These are phyloP conservation scores for Rhizoglyphus robini DNA, from an alignment of 1,140 invertebrate species.

Conservation along the genomic window DNA sequence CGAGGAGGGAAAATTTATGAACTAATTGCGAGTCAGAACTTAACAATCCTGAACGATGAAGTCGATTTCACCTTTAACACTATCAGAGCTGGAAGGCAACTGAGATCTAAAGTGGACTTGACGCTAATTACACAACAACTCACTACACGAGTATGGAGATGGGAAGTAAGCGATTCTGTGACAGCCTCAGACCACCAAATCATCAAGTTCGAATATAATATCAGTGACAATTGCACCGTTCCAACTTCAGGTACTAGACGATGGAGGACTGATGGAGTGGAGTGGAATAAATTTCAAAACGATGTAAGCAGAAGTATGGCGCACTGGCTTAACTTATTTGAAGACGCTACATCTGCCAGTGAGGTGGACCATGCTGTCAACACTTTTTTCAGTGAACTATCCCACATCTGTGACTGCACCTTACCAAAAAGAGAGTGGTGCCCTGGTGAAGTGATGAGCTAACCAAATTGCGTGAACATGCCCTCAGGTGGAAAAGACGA, in stretches of 20 bases:
- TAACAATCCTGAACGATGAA: neutral
- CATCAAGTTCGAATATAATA: too few relatives aligned
- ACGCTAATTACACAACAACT: neutral
- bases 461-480: neutral
- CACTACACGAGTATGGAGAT: neutral
- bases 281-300: too few relatives aligned
- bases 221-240: too few relatives aligned
- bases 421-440: too few relatives aligned
- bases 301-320: too few relatives aligned
- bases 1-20: neutral
- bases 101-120: neutral
- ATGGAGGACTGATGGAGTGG: too few relatives aligned
- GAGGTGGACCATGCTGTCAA: too few relatives aligned
- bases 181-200: neutral
- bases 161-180: neutral
- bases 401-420: too few relatives aligned
- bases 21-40: neutral
- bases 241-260: too few relatives aligned
- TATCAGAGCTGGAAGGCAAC: too few relatives aligned
- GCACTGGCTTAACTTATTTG: too few relatives aligned
- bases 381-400: neutral
- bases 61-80: neutral
- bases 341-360: too few relatives aligned
- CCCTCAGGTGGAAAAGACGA: neutral
- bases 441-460: neutral